Base-by-base conservation (phyloP, 2,888 invertebrate species). In the Papilio gigon region DNA sequence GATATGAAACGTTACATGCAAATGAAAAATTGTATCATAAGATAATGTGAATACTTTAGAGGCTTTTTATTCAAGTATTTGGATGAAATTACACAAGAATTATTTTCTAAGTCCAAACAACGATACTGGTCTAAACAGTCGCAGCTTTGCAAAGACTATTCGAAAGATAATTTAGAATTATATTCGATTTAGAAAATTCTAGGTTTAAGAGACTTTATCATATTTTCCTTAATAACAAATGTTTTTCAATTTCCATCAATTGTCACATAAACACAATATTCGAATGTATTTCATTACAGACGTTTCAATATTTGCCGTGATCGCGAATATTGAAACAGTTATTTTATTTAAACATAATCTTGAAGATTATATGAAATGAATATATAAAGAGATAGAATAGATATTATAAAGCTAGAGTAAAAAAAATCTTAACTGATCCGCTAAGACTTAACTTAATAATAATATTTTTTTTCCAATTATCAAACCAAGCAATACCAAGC, bases 21-120 rank as follows among this genome's bases (percentile, higher is more conserved):
- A 59, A 68, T 68, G 60, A 68, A 68, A 68, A 63, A 47, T 64
- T 64, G 58, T 68, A 44, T 68, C 22, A 63, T 22, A 25, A 37
- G 8, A 17, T 53, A 58, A 62, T 58, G 58, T 60, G 44, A 60
- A 60, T 60, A n/a, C 25, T 53, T 53, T 25, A 53, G n/a, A 30
- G 30, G 8, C n/a, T 14, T 27, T 56, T 17, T 14, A n/a, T n/a
- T 42, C 1, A 42, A 17, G 6, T 17, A n/a, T 42, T 30, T n/a
- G 4, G 9, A 50, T 25, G 22, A 12, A 42, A 42, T 42, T 0
- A 42, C 11, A 5, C 11, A 47, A 3, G 20, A n/a, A 37, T 12
- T 37, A 14, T 37, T 9, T 6, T 37, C 37, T n/a, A n/a, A n/a
- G n/a, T n/a, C n/a, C n/a, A n/a, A n/a, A n/a, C n/a, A n/a, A n/a